Conservation (phyloP, 2,113 vertebrate genomes). For the Todiramphus saurophagus region DNA sequence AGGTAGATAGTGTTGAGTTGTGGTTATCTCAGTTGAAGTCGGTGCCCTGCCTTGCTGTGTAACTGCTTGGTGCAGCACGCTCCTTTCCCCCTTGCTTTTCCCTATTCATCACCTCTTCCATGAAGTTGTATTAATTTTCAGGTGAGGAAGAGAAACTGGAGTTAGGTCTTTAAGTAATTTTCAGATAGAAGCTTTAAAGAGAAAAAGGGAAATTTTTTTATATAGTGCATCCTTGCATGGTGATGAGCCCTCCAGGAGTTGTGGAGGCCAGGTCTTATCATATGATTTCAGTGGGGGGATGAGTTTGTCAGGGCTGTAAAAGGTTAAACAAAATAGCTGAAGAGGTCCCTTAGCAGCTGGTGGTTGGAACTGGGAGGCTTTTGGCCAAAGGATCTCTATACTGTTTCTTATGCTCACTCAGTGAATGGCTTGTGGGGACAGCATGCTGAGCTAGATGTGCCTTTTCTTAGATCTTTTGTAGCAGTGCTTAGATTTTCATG, state of each 20-base stretch:
- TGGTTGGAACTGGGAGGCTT: neutral
- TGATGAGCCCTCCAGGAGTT: neutral
- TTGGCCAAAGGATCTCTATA: neutral
- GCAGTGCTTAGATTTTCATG: neutral
- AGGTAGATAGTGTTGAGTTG: neutral
- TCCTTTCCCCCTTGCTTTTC: neutral
- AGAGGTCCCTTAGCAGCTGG: neutral
- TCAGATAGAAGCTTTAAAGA: neutral
- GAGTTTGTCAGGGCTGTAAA: neutral
- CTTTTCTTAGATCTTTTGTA: neutral
- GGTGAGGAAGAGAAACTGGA: neutral
- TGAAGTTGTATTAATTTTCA: neutral
- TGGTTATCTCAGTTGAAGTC: neutral
- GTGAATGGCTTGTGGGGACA: neutral
- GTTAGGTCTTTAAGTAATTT: neutral
- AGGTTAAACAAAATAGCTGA: neutral
- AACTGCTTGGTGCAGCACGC: neutral
- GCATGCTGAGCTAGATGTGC: neutral
- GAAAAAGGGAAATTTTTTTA: neutral
- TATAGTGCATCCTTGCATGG: neutral
- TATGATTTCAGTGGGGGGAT: neutral
- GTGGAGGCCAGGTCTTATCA: neutral
- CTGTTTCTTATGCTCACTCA: neutral
- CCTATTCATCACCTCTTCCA: neutral
- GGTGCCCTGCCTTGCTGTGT: neutral